Evolutionary conservation across 2,888 invertebrate genomes (phyloP), one percentile per base, ranked within the genome.

Genomic region (Psylliodes chrysocephalus): DNA sequence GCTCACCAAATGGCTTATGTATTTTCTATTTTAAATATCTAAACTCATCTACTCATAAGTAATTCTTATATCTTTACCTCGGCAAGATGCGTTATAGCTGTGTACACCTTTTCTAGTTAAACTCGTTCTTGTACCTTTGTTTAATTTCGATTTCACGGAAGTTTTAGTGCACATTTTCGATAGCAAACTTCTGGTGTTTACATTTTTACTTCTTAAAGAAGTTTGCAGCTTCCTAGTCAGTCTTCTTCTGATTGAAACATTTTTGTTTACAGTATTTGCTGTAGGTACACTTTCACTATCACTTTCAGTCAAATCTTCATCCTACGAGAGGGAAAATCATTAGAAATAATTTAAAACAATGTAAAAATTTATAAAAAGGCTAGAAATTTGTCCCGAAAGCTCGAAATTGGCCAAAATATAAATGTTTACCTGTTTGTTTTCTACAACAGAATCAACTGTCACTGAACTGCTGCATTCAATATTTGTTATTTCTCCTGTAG

Each of bases 221-320:
- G 69, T 72, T 66, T 76, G 77, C 67, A 77, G 73, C 71, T 74
- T 78, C 68, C 72, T 74, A 66, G 70, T 74, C 70, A 73, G 71
- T 70, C 75, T 74, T 71, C 73, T 75, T 68, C 72, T 75, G 53
- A 77, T 70, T 66, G 77, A 69, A 64, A 73, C 75, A 74, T 75
- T 78, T 72, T 84, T 83, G 77, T 83, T 84, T 79, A 83, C 81
- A 75, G 68, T 60, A 66, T 68, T 72, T 59, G 83, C 82, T 71
- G 75, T 78, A 66, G 79, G 78, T 74, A 82, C 81, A 80, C 81
- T 82, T 78, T 82, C 81, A 77, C 82, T 81, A 78, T 85, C 84
- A 78, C 80, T 82, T 79, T 84, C 83, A 19, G 69, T 68, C 53
- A 71, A 68, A 28, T 74, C 75, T 61, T 74, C 75, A 61, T 69